Conservation (phyloP, 2,113 vertebrate genomes). For the Lanius ludovicianus region DNA sequence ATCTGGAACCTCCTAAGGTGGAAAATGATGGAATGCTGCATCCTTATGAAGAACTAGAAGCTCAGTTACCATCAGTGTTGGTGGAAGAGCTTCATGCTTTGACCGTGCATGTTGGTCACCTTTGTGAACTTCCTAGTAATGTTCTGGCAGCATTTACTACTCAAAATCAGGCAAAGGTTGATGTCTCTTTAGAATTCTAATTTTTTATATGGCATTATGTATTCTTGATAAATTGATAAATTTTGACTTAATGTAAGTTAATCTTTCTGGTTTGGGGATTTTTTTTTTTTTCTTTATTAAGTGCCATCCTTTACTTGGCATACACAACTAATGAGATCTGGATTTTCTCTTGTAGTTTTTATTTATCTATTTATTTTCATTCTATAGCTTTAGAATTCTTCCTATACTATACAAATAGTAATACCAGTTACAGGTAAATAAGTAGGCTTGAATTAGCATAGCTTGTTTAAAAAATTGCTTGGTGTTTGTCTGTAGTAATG, state of each 20-base stretch:
- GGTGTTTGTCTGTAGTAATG: neutral
- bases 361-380: neutral
- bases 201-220: neutral
- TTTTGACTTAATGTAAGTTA: neutral
- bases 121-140: conserved; percentile 82
- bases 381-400: neutral
- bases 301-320: neutral
- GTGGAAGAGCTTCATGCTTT: conserved; percentile 88
- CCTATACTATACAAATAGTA: neutral
- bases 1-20: conserved; percentile 69
- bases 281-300: neutral
- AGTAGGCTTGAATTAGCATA: neutral
- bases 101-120: conserved; percentile 81
- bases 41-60: conserved; percentile 83
- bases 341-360: neutral
- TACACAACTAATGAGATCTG: neutral
- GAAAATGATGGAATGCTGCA: conserved; percentile 67
- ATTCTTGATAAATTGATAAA: neutral
- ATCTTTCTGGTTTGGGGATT: neutral
- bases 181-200: neutral
- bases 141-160: conserved; percentile 83
- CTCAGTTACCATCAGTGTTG: conserved; percentile 83
- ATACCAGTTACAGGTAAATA: neutral
- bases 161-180: conserved; percentile 89
- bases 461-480: neutral